Base-by-base conservation (phyloP, 1,140 invertebrate species). In the Drosophila virilis region DNA sequence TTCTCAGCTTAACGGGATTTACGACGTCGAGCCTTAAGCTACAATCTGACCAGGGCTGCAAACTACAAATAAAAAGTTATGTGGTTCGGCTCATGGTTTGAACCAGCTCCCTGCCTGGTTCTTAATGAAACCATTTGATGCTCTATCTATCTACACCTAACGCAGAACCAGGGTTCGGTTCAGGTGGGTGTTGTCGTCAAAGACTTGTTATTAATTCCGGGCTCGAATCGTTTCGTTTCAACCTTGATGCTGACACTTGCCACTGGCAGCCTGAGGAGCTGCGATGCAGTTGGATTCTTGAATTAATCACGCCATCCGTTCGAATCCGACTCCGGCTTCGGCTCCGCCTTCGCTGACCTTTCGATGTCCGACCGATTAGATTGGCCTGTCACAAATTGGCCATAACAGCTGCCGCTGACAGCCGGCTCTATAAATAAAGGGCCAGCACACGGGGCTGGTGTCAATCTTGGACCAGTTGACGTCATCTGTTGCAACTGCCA, bases 341-440 rank as follows among this genome's bases (percentile, higher is more conserved):
- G 1, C 22, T 22, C 22, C 22, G 2, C 22, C 22, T 2, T 7
- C 10, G 10, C 12, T 45, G 43, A 33, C n/a, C 59, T 51, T 54
- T 54, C 9, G 37, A 12, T 55, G 10, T 4, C 8, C n/a, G 55
- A 13, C 40, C 33, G 59, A 70, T 70, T 70, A 70, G 67, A 70
- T 70, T 54, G 61, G 15, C 9, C 17, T 8, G 32, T 6, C n/a
- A 64, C 33, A 12, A 52, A 51, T 62, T 62, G 37, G 17, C 22
- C 28, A 35, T 50, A 33, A n/a, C 45, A 58, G 46, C 8, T 38
- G 57, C 37, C 15, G 22, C 9, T 51, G 67, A n/a, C 33, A 22
- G 13, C 15, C 50, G 48, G 33, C 35, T 40, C 40, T 38, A 69
- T 33, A 52, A 37, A 69, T 45, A 55, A 57, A 62, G 45, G 28